These are phyloP conservation scores for Dichetophora obliterata DNA, from an alignment of 2,888 invertebrate species.

Conservation along the genomic window DNA sequence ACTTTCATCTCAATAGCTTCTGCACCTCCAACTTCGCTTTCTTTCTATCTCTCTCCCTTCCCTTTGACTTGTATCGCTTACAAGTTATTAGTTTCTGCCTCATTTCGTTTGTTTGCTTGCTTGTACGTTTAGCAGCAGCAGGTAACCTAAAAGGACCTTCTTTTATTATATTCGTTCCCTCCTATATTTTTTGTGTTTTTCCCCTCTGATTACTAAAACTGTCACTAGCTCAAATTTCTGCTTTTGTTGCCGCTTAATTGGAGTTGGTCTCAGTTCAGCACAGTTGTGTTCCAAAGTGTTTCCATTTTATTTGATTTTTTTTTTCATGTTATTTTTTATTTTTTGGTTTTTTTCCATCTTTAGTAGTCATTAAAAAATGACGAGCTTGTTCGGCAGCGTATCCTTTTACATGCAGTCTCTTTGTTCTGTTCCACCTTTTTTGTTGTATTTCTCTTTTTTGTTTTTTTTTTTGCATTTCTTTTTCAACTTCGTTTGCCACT, in stretches of 20 bases:
- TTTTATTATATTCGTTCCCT: not conserved
- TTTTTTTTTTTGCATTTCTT: slow-evolving; percentile 14
- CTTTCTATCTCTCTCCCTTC: too few species aligned
- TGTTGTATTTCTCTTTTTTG: too few species aligned
- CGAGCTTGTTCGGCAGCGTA: slow-evolving; percentile 9
- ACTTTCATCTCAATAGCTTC: not conserved
- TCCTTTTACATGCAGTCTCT: slow-evolving; percentile 33
- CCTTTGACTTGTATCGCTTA: slow-evolving; percentile 33
- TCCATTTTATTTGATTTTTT: not conserved
- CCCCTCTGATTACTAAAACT: not conserved
- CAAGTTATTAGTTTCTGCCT: slow-evolving; percentile 43
- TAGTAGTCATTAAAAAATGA: slow-evolving; percentile 17
- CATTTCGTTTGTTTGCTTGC: slow-evolving; percentile 19
- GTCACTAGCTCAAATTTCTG: slow-evolving; percentile 15
- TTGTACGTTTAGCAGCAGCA: slow-evolving; percentile 3
- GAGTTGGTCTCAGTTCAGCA: not conserved
- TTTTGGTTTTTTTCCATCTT: not conserved
- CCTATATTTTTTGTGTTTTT: slow-evolving; percentile 3
- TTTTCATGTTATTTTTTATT: not conserved
- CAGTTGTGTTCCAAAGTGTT: not conserved
- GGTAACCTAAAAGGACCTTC: slow-evolving; percentile 16
- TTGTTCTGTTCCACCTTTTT: not conserved
- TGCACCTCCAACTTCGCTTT: not conserved
- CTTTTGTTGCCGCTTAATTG: slow-evolving; percentile 2
- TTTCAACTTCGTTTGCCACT: slow-evolving; percentile 43